Percentiles rank a stretch among this genome's conserved stretches.
These are phyloP conservation scores for Pachycephus smyrnensis DNA, from an alignment of 2,888 invertebrate species.

Conservation along the genomic window DNA sequence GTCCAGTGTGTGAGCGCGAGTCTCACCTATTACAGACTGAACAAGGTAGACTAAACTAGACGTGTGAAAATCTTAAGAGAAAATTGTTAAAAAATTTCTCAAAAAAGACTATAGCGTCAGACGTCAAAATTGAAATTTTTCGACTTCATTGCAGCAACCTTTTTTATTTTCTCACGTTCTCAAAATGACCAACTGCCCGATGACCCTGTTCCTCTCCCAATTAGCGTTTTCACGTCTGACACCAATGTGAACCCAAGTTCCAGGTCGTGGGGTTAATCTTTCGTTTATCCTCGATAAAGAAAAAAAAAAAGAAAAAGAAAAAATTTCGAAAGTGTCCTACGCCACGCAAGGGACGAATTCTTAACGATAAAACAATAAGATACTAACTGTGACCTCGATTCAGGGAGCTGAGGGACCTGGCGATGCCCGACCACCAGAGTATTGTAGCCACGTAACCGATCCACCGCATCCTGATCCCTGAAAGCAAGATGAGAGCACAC, in stretches of 20 bases:
- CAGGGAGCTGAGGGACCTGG: constrained; percentile 65
- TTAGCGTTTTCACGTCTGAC: constrained; percentile 39
- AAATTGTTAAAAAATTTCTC: background rate
- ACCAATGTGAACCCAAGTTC: constrained; percentile 5
- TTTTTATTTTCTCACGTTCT: constrained; percentile 45
- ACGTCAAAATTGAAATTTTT: background rate
- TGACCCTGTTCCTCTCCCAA: constrained; percentile 41
- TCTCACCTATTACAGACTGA: background rate
- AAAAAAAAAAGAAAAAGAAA: constrained; percentile 20
- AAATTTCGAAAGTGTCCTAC: constrained; percentile 17
- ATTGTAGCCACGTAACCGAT: constrained; percentile 66
- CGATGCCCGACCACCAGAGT: constrained; percentile 67
- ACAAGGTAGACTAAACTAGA: background rate
- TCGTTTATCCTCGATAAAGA: background rate
- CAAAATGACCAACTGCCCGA: constrained; percentile 22
- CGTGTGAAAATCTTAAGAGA: background rate
- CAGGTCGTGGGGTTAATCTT: background rate
- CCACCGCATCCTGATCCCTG: constrained; percentile 67
- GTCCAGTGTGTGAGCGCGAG: background rate
- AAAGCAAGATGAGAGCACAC: constrained; percentile 32
- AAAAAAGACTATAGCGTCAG: background rate
- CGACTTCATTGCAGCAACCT: background rate
- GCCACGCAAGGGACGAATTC: background rate
- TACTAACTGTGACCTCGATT: constrained; percentile 66
- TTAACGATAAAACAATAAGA: constrained; percentile 42